Percentiles rank a stretch among this genome's conserved stretches.
Evolutionary conservation across 1,140 invertebrate genomes (phyloP).

Genomic region (Calephelis virginiensis): DNA sequence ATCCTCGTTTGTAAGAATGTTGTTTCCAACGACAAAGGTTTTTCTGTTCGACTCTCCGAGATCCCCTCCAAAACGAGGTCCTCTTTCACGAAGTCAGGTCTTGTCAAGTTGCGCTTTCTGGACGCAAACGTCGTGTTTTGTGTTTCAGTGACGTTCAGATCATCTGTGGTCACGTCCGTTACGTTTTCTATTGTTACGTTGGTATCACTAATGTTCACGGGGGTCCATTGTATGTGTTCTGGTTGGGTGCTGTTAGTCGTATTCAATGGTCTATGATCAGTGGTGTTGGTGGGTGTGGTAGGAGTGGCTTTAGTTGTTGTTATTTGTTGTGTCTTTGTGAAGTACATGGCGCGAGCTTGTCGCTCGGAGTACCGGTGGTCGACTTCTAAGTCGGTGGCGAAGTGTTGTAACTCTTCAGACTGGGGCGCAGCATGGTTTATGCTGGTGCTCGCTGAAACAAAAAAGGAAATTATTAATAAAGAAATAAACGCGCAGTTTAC

Average conservation of each 20-base stretch:
- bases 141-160: slow-evolving; percentile 42
- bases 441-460: slow-evolving; percentile 56
- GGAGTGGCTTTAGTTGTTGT: slow-evolving; percentile 26
- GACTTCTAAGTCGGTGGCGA: slow-evolving; percentile 35
- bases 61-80: slow-evolving; percentile 44
- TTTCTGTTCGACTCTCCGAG: slow-evolving; percentile 66
- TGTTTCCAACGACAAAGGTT: slow-evolving; percentile 65
- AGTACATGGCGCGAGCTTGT: slow-evolving; percentile 66
- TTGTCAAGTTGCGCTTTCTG: slow-evolving; percentile 55
- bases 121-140: slow-evolving; percentile 49
- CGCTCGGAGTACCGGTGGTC: slow-evolving; percentile 45
- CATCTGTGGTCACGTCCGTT: slow-evolving; percentile 32
- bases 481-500: background rate
- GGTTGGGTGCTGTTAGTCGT: slow-evolving; percentile 31
- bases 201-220: slow-evolving; percentile 32
- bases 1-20: slow-evolving; percentile 60
- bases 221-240: slow-evolving; percentile 46
- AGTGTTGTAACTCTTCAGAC: slow-evolving; percentile 47
- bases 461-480: slow-evolving; percentile 16
- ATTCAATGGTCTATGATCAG: background rate
- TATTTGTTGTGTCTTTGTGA: slow-evolving; percentile 46
- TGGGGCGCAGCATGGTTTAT: slow-evolving; percentile 52
- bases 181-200: slow-evolving; percentile 33
- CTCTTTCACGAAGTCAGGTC: slow-evolving; percentile 57
- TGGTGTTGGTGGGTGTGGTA: slow-evolving; percentile 1